Evolutionary conservation across 2,113 vertebrate genomes (phyloP).

Genomic region (Empidonax traillii): DNA sequence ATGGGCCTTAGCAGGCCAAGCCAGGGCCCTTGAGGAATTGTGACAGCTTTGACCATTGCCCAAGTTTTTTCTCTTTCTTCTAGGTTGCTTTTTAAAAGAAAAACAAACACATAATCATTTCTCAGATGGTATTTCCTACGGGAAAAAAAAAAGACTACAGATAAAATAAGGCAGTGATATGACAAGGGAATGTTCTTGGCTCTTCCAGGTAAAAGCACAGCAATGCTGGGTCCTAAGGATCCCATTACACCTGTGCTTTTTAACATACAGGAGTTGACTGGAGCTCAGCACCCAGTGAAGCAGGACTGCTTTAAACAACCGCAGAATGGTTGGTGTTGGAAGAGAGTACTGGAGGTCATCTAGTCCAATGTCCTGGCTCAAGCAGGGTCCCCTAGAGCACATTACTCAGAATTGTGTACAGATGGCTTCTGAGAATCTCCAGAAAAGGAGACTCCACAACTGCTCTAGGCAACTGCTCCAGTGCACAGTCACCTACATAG

Average conservation of each 20-base stretch:
- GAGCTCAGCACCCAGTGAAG: not conserved
- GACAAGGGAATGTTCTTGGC: rapidly evolving
- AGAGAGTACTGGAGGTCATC: not conserved
- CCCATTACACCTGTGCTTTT: not conserved
- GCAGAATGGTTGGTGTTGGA: not conserved
- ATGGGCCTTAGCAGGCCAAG: not conserved
- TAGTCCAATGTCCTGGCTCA: not conserved
- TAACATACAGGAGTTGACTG: rapidly evolving
- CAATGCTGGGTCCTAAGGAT: not conserved
- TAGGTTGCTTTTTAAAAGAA: not conserved
- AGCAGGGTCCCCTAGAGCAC: not conserved
- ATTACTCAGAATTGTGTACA: not conserved
- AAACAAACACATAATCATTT: not conserved
- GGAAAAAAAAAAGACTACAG: too few species aligned
- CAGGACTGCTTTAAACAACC: not conserved
- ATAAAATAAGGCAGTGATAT: not conserved
- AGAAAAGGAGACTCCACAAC: not conserved
- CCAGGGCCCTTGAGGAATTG: not conserved
- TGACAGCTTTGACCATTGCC: not conserved
- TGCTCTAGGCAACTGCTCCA: not conserved
- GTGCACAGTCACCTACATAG: rapidly evolving
- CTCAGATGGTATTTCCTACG: not conserved
- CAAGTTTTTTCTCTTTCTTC: not conserved
- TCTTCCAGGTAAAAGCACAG: not conserved
- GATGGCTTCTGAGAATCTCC: not conserved